Evolutionary conservation across 2,113 vertebrate genomes (phyloP), one percentile per base, ranked within the genome.

Genomic region (Mohoua ochrocephala): DNA sequence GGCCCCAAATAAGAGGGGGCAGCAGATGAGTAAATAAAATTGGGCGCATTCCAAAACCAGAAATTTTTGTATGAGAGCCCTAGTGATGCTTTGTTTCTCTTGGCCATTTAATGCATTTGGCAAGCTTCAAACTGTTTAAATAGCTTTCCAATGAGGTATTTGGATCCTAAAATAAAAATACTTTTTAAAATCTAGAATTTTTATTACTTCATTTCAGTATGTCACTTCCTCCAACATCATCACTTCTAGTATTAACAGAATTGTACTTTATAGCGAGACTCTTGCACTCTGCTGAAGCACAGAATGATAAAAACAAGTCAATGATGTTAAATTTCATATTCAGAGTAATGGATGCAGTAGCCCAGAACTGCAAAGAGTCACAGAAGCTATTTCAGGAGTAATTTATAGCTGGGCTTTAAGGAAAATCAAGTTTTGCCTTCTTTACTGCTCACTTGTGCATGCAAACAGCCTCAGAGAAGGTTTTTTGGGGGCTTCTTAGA

Each of bases 141-240:
- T 96, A 70, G 24, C 94, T 96, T 94, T 96, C 88, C 96, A 84
- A 15, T 97, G 91, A 97, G 68, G 69, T 95, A 91, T 89, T 61
- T 87, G 45, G 37, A 68, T 76, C 76, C 78, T 64, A 81, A 94
- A 95, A 93, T 91, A 95, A 87, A 74, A 65, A 57, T 42, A 41
- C 30, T 17, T 15, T 47, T 35, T 4, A 3, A 41, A 39, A 70
- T 22, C 31, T 45, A 65, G 35, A 73, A 6, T 37, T 89, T 65
- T 84, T 13, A 77, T 64, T 68, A 92, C 89, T 96, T 87, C 76
- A 84, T 83, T 73, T 84, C 53, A 78, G n/a, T 78, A 24, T 92
- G 89, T 84, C 91, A 84, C 64, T 91, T 65, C 73, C 85, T 83
- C 64, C 59, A 89, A 77, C 56, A 89, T 81, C 87, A 95, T 41